Base-by-base conservation (phyloP, 2,113 vertebrate species). In the Oreotrochilus melanogaster region DNA sequence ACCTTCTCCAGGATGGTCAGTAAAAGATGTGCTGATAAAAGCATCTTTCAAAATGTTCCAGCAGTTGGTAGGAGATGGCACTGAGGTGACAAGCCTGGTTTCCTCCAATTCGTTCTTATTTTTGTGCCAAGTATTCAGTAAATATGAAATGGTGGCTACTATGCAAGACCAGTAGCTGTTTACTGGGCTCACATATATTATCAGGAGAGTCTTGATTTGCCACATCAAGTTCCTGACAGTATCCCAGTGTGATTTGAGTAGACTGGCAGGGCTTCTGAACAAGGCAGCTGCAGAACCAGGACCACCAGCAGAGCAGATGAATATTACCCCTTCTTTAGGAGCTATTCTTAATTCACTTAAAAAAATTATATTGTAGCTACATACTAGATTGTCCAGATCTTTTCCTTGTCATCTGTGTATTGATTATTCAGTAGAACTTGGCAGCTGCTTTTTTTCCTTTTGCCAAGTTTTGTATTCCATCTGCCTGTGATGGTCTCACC, bases 391-490 rank as follows among this genome's bases (percentile, higher is more conserved):
- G 16, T 67, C 47, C 37, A 90, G 13, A 42, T 80, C 42, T 95
- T 70, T 89, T 24, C 47, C 56, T 58, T 91, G 64, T 93, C 62
- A 78, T 93, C 62, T 82, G 3, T 2, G 0, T 66, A 39, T n/a
- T 74, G n/a, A 43, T 88, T 96, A 70, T 83, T 95, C 64, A 78
- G 72, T 64, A 86, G 60, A 95, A 90, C 43, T 96, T 97, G 92
- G 87, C 88, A 87, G 72, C 50, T 70, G 58, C 17, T 73, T 66
- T 92, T 87, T 91, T 90, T 56, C 33, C 23, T 76, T 85, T 92
- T 93, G 85, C 78, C 92, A 94, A 86, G 62, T 74, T 67, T 64
- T 88, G 33, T 88, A 64, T 92, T 87, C 43, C 56, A 1, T 83
- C 71, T 92, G 71, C 35, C 50, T 90, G 67, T 70, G 78, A 86